A percentile compares a stretch with the other conserved stretches of the same genome.
These are phyloP conservation scores for Teleopsis dalmanni DNA, from an alignment of 1,140 invertebrate species.

Conservation along the genomic window DNA sequence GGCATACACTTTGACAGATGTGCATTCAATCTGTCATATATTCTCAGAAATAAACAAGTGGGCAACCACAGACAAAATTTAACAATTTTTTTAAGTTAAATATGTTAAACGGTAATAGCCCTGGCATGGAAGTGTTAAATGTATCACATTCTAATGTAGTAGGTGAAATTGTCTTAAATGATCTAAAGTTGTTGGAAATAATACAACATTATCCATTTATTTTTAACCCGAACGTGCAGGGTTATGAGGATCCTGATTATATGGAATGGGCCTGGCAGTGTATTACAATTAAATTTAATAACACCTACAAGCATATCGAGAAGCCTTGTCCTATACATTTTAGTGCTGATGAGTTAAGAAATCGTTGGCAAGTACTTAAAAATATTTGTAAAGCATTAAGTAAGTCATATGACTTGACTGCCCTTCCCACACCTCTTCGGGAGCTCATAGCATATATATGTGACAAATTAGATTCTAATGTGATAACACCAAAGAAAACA, in stretches of 20 bases:
- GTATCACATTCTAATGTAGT: conserved; percentile 17
- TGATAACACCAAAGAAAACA: neutral
- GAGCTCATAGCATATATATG: conserved; percentile 15
- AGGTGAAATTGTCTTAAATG: conserved; percentile 25
- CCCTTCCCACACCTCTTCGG: conserved; percentile 14
- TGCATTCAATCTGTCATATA: too few relatives aligned
- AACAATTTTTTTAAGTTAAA: too few relatives aligned
- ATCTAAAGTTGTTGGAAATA: conserved; percentile 23
- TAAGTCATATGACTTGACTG: conserved; percentile 3
- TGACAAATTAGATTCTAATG: conserved; percentile 9
- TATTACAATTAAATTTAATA: conserved; percentile 22
- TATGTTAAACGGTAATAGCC: neutral
- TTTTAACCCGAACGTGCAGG: conserved; percentile 5
- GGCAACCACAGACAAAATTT: too few relatives aligned
- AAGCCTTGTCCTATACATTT: conserved; percentile 14
- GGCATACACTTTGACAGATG: too few relatives aligned
- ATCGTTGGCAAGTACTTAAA: conserved; percentile 22
- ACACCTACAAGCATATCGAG: conserved; percentile 13
- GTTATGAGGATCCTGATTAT: conserved; percentile 21
- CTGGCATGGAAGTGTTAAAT: conserved; percentile 9
- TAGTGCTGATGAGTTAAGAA: conserved; percentile 15
- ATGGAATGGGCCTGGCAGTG: conserved; percentile 28
- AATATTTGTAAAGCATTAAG: conserved; percentile 12
- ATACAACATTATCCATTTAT: conserved; percentile 26
- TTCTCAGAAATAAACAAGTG: too few relatives aligned